phyloP scores from a whole-genome alignment of 2,888 invertebrate species.

The Autographa gamma region DNA sequence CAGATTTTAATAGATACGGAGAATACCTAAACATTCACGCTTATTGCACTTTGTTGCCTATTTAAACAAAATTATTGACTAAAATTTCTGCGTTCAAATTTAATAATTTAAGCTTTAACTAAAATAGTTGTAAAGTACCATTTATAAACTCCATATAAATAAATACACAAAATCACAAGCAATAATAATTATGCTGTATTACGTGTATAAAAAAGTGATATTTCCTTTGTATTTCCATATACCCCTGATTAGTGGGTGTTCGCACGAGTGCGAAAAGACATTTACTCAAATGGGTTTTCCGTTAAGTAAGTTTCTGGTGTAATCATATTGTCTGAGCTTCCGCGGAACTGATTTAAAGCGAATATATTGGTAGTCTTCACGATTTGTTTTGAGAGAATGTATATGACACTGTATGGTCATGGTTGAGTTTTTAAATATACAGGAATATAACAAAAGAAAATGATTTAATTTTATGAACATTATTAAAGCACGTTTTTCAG shows the following conservation, averaged over 20 bases:
- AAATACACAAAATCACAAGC: not conserved
- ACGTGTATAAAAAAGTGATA: not conserved
- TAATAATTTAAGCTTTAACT: too few relatives aligned
- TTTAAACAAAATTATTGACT: too few relatives aligned
- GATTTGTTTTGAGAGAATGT: not conserved
- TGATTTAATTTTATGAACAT: too few relatives aligned
- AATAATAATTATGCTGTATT: too few relatives aligned
- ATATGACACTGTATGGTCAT: not conserved
- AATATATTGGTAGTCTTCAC: not conserved
- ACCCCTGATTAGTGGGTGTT: not conserved
- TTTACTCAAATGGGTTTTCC: not conserved
- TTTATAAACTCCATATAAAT: not conserved
- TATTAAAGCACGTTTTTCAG: too few relatives aligned
- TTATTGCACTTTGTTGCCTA: too few relatives aligned
- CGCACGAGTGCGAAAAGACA: conserved; percentile 3
- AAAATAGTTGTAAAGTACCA: too few relatives aligned
- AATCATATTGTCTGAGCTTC: conserved; percentile 3
- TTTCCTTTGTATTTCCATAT: not conserved
- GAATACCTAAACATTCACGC: too few relatives aligned
- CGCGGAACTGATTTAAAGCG: not conserved
- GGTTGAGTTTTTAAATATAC: too few relatives aligned
- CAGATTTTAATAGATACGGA: too few relatives aligned
- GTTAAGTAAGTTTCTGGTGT: conserved; percentile 4
- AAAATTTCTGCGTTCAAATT: too few relatives aligned
- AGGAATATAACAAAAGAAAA: too few relatives aligned